These are phyloP conservation scores for Lindbergichthys nudifrons DNA, from an alignment of 2,797 vertebrate genomes.

Conservation along the genomic window DNA sequence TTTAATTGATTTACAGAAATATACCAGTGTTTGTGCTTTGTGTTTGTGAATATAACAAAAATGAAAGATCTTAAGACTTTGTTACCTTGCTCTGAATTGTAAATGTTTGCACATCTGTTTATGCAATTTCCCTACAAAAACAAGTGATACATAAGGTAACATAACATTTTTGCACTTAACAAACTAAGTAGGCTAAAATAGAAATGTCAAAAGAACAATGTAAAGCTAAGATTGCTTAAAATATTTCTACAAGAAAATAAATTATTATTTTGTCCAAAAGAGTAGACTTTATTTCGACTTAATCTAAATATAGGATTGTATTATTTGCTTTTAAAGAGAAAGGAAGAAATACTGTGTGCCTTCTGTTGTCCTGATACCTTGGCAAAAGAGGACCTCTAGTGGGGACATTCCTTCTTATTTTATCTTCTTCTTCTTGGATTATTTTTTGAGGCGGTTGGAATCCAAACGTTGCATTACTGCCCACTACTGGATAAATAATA, in stretches of 20 bases:
- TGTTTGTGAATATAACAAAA: background rate
- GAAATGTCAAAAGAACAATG: background rate
- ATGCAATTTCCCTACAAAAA: background rate
- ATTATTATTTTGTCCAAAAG: background rate
- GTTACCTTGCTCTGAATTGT: background rate
- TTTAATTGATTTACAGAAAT: background rate
- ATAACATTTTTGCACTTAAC: background rate
- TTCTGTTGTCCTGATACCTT: background rate
- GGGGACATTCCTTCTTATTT: background rate
- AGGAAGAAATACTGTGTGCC: background rate
- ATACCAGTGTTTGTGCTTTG: background rate
- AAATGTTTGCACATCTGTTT: background rate
- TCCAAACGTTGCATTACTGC: too few species aligned
- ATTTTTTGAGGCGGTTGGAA: too few species aligned
- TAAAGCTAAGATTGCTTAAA: background rate
- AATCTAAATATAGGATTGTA: background rate
- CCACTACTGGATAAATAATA: too few species aligned
- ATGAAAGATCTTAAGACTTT: background rate
- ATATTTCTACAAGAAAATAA: background rate
- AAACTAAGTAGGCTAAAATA: background rate
- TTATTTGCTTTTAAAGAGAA: background rate
- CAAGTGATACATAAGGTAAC: background rate
- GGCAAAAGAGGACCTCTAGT: conserved; percentile 33
- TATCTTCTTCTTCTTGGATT: too few species aligned
- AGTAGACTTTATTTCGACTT: background rate